These are phyloP conservation scores for Sialis fuliginosa DNA, from an alignment of 2,888 invertebrate species.

Conservation along the genomic window DNA sequence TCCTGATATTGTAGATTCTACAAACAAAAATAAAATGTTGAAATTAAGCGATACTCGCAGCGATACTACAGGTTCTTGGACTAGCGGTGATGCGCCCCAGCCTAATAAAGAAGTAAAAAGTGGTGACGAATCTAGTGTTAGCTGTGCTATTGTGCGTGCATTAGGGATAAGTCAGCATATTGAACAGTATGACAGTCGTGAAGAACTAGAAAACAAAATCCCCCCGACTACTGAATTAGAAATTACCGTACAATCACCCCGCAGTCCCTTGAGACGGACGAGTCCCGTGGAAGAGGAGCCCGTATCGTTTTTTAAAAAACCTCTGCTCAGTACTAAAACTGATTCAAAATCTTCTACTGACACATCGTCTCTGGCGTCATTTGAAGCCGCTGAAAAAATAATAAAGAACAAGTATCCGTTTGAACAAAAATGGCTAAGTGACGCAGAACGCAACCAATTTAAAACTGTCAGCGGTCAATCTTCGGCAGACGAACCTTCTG, in stretches of 20 bases:
- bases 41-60: slow-evolving; percentile 59
- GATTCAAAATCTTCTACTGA: slow-evolving; percentile 16
- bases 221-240: not conserved
- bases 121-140: slow-evolving; percentile 55
- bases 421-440: slow-evolving; percentile 27
- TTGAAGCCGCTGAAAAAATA: not conserved
- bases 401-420: slow-evolving; percentile 24
- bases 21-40: slow-evolving; percentile 29
- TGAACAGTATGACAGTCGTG: slow-evolving; percentile 44
- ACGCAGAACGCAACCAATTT: slow-evolving; percentile 24
- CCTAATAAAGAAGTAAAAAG: slow-evolving; percentile 33
- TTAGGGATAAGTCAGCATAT: slow-evolving; percentile 61
- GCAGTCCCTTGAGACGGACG: slow-evolving; percentile 24
- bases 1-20: not conserved
- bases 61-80: slow-evolving; percentile 59
- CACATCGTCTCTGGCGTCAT: slow-evolving; percentile 6
- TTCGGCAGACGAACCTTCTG: slow-evolving; percentile 22
- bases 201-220: slow-evolving; percentile 38
- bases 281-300: slow-evolving; percentile 27
- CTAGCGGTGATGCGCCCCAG: slow-evolving; percentile 47
- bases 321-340: slow-evolving; percentile 17
- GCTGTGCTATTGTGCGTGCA: slow-evolving; percentile 63
- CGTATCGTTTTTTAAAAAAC: slow-evolving; percentile 9
- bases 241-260: slow-evolving; percentile 10
- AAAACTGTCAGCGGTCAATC: slow-evolving; percentile 21